These are phyloP conservation scores for Hypotaenidia philippensis DNA, from an alignment of 2,797 vertebrate species.

Conservation along the genomic window DNA sequence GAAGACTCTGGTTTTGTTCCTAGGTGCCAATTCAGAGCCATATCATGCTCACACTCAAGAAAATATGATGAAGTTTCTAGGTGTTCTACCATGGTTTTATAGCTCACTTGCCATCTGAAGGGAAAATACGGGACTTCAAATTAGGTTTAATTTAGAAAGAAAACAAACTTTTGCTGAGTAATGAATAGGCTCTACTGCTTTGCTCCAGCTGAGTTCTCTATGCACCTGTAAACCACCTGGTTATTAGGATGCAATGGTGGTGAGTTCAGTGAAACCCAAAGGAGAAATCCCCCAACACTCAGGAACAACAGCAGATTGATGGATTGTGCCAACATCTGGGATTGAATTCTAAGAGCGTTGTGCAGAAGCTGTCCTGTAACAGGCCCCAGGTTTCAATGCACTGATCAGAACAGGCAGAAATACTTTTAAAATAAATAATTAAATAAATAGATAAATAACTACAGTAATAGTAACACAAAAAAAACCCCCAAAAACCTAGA, in stretches of 20 bases:
- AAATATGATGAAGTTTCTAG: neutral
- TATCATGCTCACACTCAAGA: neutral
- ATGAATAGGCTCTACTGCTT: neutral
- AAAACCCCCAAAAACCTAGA: neutral
- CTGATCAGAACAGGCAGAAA: neutral
- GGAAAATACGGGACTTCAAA: neutral
- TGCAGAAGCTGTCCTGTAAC: neutral
- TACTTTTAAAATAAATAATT: neutral
- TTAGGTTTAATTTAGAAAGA: neutral
- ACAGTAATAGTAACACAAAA: neutral
- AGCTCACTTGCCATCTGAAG: neutral
- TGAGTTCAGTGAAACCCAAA: neutral
- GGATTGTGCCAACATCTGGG: neutral
- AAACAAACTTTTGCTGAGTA: neutral
- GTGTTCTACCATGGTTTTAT: neutral
- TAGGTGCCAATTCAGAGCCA: accelerated
- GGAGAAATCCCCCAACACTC: neutral
- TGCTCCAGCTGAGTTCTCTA: neutral
- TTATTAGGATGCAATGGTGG: neutral
- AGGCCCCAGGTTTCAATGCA: neutral
- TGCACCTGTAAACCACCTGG: neutral
- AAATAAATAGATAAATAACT: neutral
- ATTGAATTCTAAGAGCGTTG: neutral
- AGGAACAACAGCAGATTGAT: neutral
- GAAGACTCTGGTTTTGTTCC: neutral